phyloP scores from a whole-genome alignment of 2,888 invertebrate species.

The Priocnemis perturbator region DNA sequence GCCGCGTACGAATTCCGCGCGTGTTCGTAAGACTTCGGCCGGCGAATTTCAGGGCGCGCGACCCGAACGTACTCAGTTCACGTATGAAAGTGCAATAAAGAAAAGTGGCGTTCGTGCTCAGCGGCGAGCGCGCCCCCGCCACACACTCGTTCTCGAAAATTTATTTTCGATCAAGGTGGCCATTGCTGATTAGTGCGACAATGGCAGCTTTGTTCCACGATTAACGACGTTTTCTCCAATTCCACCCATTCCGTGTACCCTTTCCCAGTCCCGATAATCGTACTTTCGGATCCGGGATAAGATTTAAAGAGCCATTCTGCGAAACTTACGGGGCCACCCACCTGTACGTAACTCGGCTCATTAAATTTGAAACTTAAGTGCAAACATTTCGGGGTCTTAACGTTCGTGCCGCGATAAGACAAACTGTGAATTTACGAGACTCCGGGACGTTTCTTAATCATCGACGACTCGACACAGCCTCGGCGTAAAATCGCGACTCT shows the following conservation, averaged over 20 bases:
- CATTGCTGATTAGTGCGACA: constrained; percentile 57
- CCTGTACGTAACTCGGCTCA: constrained; percentile 26
- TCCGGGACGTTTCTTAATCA: not conserved
- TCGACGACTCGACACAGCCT: not conserved
- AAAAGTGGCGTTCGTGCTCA: constrained; percentile 61
- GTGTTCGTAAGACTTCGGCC: constrained; percentile 31
- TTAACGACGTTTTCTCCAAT: constrained; percentile 59
- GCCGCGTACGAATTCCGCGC: constrained; percentile 43
- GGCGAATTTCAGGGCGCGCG: constrained; percentile 47
- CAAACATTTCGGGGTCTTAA: constrained; percentile 20
- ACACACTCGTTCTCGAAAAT: constrained; percentile 38
- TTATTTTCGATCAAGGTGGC: constrained; percentile 58
- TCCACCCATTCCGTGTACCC: constrained; percentile 59
- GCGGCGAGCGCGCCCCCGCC: constrained; percentile 14
- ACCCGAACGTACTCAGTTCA: constrained; percentile 46
- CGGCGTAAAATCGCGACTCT: not conserved
- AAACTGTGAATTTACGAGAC: constrained; percentile 25
- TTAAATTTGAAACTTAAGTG: constrained; percentile 44
- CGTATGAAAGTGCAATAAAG: constrained; percentile 63
- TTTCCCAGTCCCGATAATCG: constrained; percentile 52
- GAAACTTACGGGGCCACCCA: constrained; percentile 39
- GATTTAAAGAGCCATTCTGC: constrained; percentile 57
- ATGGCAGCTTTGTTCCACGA: constrained; percentile 58
- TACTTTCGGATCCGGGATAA: constrained; percentile 53
- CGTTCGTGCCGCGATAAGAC: constrained; percentile 15